Percentiles rank a stretch among this genome's conserved stretches.
These are phyloP conservation scores for Podocnemis expansa DNA, from an alignment of 2,113 vertebrate species.

Conservation along the genomic window DNA sequence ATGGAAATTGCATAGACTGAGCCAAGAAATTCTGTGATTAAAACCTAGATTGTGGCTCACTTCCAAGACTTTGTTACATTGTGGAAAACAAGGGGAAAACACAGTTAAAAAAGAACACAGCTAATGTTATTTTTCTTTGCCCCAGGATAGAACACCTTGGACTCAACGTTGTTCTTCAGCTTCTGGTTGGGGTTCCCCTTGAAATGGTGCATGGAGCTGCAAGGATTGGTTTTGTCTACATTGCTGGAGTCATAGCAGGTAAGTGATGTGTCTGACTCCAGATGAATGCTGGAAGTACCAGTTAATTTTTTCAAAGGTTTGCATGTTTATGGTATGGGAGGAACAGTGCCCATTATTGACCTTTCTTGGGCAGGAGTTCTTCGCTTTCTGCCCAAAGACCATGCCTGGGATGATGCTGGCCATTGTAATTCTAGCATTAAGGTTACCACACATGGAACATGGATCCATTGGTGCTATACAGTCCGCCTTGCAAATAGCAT, in stretches of 20 bases:
- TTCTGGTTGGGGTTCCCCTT: slow-evolving; percentile 95
- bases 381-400: neutral
- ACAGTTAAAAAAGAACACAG: neutral
- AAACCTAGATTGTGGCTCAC: neutral
- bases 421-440: neutral
- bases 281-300: neutral
- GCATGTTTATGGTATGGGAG: neutral
- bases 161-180: slow-evolving; percentile 95
- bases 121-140: slow-evolving; percentile 64
- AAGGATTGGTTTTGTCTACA: slow-evolving; percentile 92
- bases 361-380: neutral
- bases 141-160: slow-evolving; percentile 94
- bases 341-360: neutral
- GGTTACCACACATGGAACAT: neutral
- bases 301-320: neutral
- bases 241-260: slow-evolving; percentile 97
- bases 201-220: slow-evolving; percentile 97
- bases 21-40: neutral
- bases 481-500: neutral
- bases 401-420: neutral
- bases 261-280: slow-evolving; percentile 25
- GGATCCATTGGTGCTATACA: neutral
- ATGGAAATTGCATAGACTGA: neutral
- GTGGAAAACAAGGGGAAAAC: neutral
- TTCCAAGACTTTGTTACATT: neutral